These are phyloP conservation scores for Belonocnema kinseyi DNA, from an alignment of 1,140 invertebrate genomes.

Conservation along the genomic window DNA sequence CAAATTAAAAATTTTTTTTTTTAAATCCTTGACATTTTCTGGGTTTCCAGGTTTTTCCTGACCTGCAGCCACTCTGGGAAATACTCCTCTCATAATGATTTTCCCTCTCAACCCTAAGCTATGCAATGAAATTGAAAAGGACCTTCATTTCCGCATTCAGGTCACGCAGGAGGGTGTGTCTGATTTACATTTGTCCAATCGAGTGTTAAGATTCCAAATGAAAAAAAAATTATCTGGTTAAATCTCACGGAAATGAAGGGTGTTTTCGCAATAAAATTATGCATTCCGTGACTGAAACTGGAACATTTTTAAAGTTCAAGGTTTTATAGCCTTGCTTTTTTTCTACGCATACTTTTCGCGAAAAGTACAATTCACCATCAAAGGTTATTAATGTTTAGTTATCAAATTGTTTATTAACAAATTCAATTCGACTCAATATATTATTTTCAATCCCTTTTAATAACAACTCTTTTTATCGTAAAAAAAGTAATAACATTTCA, in stretches of 20 bases:
- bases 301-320: conserved; percentile 53
- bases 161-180: not conserved
- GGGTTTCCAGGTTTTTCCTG: too few species aligned
- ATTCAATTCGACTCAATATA: too few species aligned
- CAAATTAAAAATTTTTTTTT: too few species aligned
- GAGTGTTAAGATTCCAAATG: not conserved
- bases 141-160: not conserved
- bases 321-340: conserved; percentile 28
- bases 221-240: conserved; percentile 14
- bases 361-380: not conserved
- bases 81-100: not conserved
- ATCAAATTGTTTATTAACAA: too few species aligned
- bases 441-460: too few species aligned
- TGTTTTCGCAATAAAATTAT: conserved; percentile 37
- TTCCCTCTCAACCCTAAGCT: not conserved
- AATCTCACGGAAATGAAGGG: not conserved
- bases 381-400: not conserved
- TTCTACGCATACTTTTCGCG: not conserved
- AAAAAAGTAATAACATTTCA: too few species aligned
- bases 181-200: conserved; percentile 6
- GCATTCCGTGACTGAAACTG: conserved; percentile 50
- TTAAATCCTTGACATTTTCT: too few species aligned
- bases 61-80: not conserved
- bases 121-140: not conserved
- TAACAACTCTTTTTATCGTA: too few species aligned